A percentile compares a stretch with the other conserved stretches of the same genome.
phyloP scores from a whole-genome alignment of 1,140 invertebrate genomes.

The Aphelenchoides fujianensis region DNA sequence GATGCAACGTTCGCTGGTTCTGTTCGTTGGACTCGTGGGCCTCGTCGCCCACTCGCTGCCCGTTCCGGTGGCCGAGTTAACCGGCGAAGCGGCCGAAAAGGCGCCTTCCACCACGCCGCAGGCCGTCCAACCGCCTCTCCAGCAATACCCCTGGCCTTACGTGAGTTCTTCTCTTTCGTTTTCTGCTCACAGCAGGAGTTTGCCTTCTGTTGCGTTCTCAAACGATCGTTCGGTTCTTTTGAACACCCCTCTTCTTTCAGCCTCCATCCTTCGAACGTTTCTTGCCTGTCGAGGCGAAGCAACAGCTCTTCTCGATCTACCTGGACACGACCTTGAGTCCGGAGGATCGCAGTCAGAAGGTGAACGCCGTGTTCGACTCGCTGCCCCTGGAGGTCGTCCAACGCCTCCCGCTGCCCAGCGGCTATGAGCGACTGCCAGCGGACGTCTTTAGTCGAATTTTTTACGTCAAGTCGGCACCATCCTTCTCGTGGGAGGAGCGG shows the following conservation, averaged over 20 bases:
- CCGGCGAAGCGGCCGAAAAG: neutral
- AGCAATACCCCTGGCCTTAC: neutral
- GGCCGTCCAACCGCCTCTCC: neutral
- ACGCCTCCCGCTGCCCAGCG: slow-evolving; percentile 1
- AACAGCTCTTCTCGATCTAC: neutral
- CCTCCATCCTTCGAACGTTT: neutral
- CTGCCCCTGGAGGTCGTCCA: neutral
- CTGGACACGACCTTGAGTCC: neutral
- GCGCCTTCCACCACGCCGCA: neutral
- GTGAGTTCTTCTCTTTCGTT: no score
- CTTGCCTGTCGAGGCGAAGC: neutral
- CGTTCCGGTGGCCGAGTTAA: neutral
- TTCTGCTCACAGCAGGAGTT: no score
- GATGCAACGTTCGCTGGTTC: neutral
- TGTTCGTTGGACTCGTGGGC: neutral
- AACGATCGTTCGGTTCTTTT: no score
- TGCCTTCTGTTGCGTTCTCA: no score
- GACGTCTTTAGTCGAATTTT: slow-evolving; percentile 7
- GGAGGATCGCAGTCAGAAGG: neutral
- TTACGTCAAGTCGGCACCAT: neutral
- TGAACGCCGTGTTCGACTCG: neutral
- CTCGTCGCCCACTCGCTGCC: neutral
- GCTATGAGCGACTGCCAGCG: neutral
- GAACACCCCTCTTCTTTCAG: neutral
- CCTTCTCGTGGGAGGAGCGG: slow-evolving; percentile 1